Evolutionary conservation across 1,140 invertebrate species (phyloP), one percentile per base, ranked within the genome.

Genomic region (Drosophila dunni): DNA sequence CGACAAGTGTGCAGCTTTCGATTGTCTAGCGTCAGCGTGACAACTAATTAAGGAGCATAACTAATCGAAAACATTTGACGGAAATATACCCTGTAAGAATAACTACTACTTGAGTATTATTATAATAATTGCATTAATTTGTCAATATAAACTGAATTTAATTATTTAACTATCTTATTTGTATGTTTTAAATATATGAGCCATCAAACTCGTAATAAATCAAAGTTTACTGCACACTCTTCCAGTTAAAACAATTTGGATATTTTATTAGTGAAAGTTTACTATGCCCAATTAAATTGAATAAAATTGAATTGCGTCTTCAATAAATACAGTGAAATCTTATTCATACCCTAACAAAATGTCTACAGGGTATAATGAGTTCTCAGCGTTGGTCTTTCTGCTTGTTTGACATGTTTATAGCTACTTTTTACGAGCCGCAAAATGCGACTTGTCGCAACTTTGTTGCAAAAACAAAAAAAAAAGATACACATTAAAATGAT

Each of bases 1-100:
- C 60, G 69, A 74, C 29, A 79, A 79, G 75, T 79, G 78, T 73
- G 34, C 29, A 51, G 44, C 17, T 53, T 48, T 54, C 33, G 51
- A 60, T 58, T 51, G 42, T 50, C 9, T 24, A 54, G 65, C 38
- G 20, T 58, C 54, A 20, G 56, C n/a, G 48, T 36, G 48, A 38
- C 58, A 70, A 75, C 82, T 85, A 85, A 88, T 85, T 88, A 75
- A 78, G 85, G 75, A 64, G 38, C 33, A 58, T 36, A 50, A 38
- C 9, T 29, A 36, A 7, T 38, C 6, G 11, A 7, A 2, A 8
- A 8, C 20, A 10, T 33, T 29, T 40, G 34, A 24, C 34, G 9
- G 0, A 0, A 5, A 53, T 20, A 65, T 65, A 56, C 50, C 42
- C 63, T 50, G 15, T 64, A 1, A 2, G 17, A 17, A 20, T 20